phyloP scores from a whole-genome alignment of 2,113 vertebrate species.

The Chaetodon auriga region DNA sequence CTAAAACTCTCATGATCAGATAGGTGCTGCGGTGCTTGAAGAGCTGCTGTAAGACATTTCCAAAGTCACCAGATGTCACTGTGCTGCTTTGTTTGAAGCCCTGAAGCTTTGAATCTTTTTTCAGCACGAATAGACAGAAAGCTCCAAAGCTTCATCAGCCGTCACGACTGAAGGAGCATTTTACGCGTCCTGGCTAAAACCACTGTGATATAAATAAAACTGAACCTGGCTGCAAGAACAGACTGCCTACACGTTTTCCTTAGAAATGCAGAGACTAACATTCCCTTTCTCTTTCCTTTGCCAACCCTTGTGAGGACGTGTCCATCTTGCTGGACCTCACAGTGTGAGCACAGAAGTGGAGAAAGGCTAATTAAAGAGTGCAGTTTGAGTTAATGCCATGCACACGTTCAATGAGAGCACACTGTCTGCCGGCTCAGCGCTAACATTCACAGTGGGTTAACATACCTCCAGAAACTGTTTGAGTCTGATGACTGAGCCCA shows the following conservation, averaged over 20 bases:
- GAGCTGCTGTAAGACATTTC: too few relatives aligned
- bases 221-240: background rate
- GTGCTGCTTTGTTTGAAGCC: too few relatives aligned
- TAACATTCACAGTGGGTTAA: background rate
- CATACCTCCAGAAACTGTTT: slow-evolving; percentile 73
- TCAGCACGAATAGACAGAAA: background rate
- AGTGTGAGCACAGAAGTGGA: background rate
- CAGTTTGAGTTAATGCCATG: background rate
- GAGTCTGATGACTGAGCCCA: slow-evolving; percentile 77
- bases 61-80: too few relatives aligned
- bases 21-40: too few relatives aligned
- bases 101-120: too few relatives aligned
- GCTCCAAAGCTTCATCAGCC: background rate
- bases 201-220: background rate
- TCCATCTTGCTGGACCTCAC: background rate
- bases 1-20: too few relatives aligned
- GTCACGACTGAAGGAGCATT: too few relatives aligned
- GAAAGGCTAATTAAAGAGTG: background rate
- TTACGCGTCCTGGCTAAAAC: background rate
- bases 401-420: background rate
- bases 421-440: background rate
- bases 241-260: background rate
- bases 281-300: background rate
- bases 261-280: background rate
- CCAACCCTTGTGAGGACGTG: background rate